Evolutionary conservation across 2,888 invertebrate genomes (phyloP), one percentile per base, ranked within the genome.

Genomic region (Cyclophora punctaria): DNA sequence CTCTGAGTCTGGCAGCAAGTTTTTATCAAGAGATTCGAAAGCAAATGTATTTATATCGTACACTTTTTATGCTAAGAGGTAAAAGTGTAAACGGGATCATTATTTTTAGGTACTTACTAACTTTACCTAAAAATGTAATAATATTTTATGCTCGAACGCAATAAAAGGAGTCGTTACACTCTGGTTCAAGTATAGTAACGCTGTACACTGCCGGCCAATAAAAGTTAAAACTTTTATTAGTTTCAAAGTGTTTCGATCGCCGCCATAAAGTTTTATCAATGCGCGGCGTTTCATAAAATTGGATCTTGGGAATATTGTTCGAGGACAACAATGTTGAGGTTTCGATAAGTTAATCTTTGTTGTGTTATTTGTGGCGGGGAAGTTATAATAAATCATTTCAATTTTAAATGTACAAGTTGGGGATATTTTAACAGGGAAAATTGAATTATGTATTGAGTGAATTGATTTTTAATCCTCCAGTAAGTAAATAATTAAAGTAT

Each of bases 181-280:
- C 41, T 48, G 50, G 49, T 41, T 53, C 56, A 20, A 55, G 55
- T 62, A 61, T 55, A 57, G 52, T 55, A 37, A 62, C 61, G 60
- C 55, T 66, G 63, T 71, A 67, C 74, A 75, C 68, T 72, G 49
- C 59, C 59, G 63, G 70, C 63, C 70, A 72, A 64, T 63, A 62
- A 62, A 67, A 69, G 63, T 62, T 66, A 63, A 62, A 66, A 69
- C 57, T 71, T 69, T 63, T 71, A 71, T 71, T 64, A 62, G 64
- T 68, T 69, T 49, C 47, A 53, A 70, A 67, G 63, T 62, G 64
- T 62, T 64, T 55, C 58, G 64, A 58, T 58, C 60, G 55, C 45
- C 44, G 49, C 57, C 52, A 60, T 66, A 64, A 61, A 59, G 49
- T 57, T 51, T 58, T 64, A 64, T 63, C 61, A 68, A 55, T 63